These are phyloP conservation scores for Dasypolia templi DNA, from an alignment of 2,888 invertebrate species.

Conservation along the genomic window DNA sequence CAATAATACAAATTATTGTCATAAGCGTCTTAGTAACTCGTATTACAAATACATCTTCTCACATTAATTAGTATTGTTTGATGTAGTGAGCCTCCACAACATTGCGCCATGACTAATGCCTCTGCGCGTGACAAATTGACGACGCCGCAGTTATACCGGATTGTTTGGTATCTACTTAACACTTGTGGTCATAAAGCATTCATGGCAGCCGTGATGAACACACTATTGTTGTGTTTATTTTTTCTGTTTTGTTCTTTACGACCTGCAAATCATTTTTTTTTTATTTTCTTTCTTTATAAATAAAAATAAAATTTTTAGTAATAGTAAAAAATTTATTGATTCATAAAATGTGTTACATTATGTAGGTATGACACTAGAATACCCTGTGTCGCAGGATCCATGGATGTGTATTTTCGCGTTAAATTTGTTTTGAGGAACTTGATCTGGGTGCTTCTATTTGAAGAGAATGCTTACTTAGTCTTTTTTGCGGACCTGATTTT, in stretches of 20 bases:
- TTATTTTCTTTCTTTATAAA: too few relatives aligned
- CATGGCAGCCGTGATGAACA: too few relatives aligned
- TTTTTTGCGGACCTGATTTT: too few relatives aligned
- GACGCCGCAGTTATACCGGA: conserved; percentile 18
- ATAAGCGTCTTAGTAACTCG: conserved; percentile 9
- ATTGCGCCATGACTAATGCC: conserved; percentile 41
- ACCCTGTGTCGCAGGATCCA: too few relatives aligned
- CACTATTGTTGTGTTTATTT: too few relatives aligned
- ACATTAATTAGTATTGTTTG: conserved; percentile 40
- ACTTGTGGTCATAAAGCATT: conserved; percentile 1
- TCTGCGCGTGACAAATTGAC: conserved; percentile 48
- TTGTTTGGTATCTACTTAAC: conserved; percentile 8
- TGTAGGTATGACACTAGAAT: too few relatives aligned
- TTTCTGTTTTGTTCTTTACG: too few relatives aligned
- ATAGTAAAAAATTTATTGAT: too few relatives aligned
- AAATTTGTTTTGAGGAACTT: conserved; percentile 9
- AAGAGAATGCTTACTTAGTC: neutral
- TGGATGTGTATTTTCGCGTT: neutral
- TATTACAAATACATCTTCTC: conserved; percentile 25
- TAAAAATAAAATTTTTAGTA: too few relatives aligned
- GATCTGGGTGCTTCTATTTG: neutral
- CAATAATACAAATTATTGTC: neutral
- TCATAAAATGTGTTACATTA: too few relatives aligned
- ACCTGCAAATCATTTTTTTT: too few relatives aligned
- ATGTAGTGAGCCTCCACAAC: conserved; percentile 13